phyloP scores from a whole-genome alignment of 1,140 invertebrate species.

The Campoletis sonorensis region DNA sequence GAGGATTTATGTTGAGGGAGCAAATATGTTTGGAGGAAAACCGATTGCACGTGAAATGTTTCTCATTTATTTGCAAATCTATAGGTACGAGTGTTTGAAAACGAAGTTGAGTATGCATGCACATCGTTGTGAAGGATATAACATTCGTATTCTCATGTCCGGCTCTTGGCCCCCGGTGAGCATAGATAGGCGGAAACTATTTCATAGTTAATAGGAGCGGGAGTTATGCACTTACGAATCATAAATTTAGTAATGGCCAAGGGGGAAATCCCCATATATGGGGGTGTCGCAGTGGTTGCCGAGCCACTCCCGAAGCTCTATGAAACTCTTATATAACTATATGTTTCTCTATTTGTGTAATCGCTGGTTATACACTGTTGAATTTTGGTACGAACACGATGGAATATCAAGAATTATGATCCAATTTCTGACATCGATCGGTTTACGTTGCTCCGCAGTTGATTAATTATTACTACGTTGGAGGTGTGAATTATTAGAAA shows the following conservation, averaged over 20 bases:
- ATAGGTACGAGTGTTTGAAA: neutral
- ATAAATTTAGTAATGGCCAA: conserved; percentile 62
- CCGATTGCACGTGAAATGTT: neutral
- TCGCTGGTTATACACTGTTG: conserved; percentile 32
- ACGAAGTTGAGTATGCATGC: neutral
- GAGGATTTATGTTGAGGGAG: too few relatives aligned
- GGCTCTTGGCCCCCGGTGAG: neutral
- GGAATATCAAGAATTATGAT: conserved; percentile 17
- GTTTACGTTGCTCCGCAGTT: neutral
- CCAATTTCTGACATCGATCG: neutral
- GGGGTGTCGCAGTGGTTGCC: conserved; percentile 3
- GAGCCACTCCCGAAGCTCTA: neutral
- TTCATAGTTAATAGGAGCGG: conserved; percentile 61
- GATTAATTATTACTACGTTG: neutral
- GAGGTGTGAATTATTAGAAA: too few relatives aligned
- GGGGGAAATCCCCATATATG: neutral
- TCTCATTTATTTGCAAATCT: neutral
- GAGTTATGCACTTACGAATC: conserved; percentile 66
- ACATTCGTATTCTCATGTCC: conserved; percentile 10
- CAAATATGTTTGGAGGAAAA: too few relatives aligned
- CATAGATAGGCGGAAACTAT: conserved; percentile 63
- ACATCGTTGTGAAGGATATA: neutral
- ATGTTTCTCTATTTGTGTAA: conserved; percentile 16
- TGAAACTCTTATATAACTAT: neutral
- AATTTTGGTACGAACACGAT: neutral